Base-by-base conservation (phyloP, 2,888 invertebrate species). In the Catocala nupta region DNA sequence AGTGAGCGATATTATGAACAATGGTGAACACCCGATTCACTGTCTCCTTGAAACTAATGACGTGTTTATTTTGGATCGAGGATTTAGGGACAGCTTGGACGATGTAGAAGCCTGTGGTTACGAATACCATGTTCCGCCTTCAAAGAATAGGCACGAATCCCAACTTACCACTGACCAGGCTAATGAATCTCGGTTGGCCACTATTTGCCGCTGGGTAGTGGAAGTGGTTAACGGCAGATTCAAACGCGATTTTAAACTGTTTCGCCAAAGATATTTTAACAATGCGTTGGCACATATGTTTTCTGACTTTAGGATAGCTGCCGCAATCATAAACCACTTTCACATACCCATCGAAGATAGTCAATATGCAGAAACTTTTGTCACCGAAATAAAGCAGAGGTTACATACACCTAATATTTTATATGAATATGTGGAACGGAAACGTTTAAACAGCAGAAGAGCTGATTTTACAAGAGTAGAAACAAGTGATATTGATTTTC, bases 211-310 rank as follows among this genome's bases (percentile, higher is more conserved):
- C n/a, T n/a, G n/a, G n/a, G 43, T 43, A 11, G 43, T 43, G 43
- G 43, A 43, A 43, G 43, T 43, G 43, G 43, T 43, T 43, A 43
- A 43, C 43, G 43, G 43, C 9, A 43, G 43, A 10, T 50, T 50
- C 50, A 50, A 50, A 25, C 34, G 36, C 5, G 36, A 5, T 36
- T 36, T 36, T 36, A 36, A 36, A 36, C 36, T 36, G 36, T 36
- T 36, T 36, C 42, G 33, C 39, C 54, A 42, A 60, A 54, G 9
- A 49, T 60, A 54, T 54, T 60, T 60, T 33, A 60, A 59, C 47
- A 52, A 52, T 59, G 59, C 58, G 45, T 52, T 52, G 33, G 52
- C 52, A 10, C 59, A 59, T 52, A 52, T 59, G 52, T 59, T 59
- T 59, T 34, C 33, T 36, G 52, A 59, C 10, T 59, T 52, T 47